Conservation (phyloP, 2,888 invertebrate species). For the Chydorus sphaericus region DNA sequence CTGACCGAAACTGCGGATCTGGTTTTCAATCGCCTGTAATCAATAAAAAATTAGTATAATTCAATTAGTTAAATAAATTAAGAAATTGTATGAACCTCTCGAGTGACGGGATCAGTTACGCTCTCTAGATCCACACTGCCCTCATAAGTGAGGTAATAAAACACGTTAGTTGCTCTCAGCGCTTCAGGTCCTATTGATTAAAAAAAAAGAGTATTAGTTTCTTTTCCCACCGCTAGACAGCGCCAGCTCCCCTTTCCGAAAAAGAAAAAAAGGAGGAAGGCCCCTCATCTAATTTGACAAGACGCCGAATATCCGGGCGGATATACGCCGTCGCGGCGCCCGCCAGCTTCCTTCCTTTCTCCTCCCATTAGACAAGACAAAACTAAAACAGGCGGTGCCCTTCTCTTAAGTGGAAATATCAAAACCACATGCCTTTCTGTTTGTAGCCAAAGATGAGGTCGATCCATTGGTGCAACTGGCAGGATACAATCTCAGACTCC, state of each 20-base stretch:
- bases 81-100: slow-evolving; percentile 41
- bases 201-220: slow-evolving; percentile 14
- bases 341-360: background rate
- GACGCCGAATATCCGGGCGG: slow-evolving; percentile 9
- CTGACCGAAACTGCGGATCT: slow-evolving; percentile 96
- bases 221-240: background rate
- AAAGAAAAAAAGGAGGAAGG: background rate
- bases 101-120: slow-evolving; percentile 76
- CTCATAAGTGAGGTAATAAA: slow-evolving; percentile 98
- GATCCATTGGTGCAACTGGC: slow-evolving; percentile 99
- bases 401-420: no score
- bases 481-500: slow-evolving; percentile 98
- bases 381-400: no score
- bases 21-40: slow-evolving; percentile 65
- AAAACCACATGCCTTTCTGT: slow-evolving; percentile 56
- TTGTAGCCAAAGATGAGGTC: slow-evolving; percentile 99
- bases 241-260: background rate
- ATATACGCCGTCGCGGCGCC: no score
- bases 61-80: slow-evolving; percentile 6
- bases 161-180: slow-evolving; percentile 92
- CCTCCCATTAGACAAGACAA: no score
- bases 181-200: slow-evolving; percentile 70
- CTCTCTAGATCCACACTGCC: slow-evolving; percentile 87
- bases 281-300: background rate
- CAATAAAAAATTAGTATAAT: slow-evolving; percentile 13